A percentile compares a stretch with the other conserved stretches of the same genome.
These are phyloP conservation scores for Gymnobelideus leadbeateri DNA, from an alignment of 2,113 vertebrate genomes.

Conservation along the genomic window DNA sequence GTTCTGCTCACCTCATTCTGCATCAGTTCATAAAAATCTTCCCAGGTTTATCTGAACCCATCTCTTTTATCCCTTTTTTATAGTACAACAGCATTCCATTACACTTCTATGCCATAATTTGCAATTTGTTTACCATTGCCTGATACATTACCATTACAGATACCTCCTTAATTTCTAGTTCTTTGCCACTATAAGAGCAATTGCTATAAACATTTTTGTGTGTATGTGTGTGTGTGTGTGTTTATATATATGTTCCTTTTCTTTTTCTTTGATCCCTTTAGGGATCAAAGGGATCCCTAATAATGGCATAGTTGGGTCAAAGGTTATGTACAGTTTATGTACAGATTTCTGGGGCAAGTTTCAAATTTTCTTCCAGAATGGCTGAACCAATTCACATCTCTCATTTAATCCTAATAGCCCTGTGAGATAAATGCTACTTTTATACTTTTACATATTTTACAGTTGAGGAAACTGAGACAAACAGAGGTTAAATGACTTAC, in stretches of 20 bases:
- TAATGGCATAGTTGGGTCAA: neutral
- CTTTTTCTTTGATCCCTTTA: neutral
- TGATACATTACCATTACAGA: no score
- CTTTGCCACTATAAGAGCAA: neutral
- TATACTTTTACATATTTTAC: neutral
- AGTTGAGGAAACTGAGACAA: neutral
- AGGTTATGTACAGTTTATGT: neutral
- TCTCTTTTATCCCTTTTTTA: neutral
- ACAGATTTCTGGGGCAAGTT: neutral
- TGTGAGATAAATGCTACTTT: neutral
- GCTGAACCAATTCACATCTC: neutral
- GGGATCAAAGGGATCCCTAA: neutral
- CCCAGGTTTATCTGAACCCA: neutral
- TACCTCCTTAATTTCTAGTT: neutral
- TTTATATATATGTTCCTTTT: neutral
- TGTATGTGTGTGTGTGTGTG: no score
- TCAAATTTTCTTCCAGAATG: neutral
- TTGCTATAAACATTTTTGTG: neutral
- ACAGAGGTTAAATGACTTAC: neutral
- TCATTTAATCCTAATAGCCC: neutral
- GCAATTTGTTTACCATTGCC: no score
- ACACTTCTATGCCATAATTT: neutral
- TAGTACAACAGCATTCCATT: neutral
- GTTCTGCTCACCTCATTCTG: neutral
- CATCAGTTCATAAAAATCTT: neutral